Evolutionary conservation across 2,888 invertebrate genomes (phyloP), one percentile per base, ranked within the genome.

Genomic region (Caenorhabditis japonica): DNA sequence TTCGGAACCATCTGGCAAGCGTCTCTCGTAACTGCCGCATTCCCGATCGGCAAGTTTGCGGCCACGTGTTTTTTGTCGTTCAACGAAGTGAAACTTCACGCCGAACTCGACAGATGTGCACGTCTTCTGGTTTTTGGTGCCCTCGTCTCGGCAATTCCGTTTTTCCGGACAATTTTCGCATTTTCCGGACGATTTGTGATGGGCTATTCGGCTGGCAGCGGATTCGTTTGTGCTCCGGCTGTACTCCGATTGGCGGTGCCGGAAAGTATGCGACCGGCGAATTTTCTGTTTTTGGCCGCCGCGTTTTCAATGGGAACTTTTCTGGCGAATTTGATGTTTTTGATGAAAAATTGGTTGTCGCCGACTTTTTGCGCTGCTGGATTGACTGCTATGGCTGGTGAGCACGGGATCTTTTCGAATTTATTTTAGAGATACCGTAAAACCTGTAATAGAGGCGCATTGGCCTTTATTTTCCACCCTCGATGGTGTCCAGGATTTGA

Each of bases 191-290:
- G 82, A 15, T 74, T 82, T 34, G 33, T 80, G 8, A 76, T 82
- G 60, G 82, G 82, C 10, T 79, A 69, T 27, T 80, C 80, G 0
- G 76, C 82, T 4, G 82, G 82, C 5, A 70, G 75, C n/a, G 82
- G 80, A 8, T 82, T 82, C 56, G 76, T 82, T 3, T 77, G 77
- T 59, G 79, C 82, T n/a, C 79, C 80, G 3, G 75, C 73, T 3
- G 66, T 78, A 19, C 68, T 80, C 8, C 66, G 70, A 8, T 17
- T 70, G 19, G 46, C 72, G 23, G 66, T 78, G n/a, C 75, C 75
- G 12, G 69, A 61, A n/a, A 47, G 52, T 12, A 36, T 60, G 34
- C 52, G 77, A 1, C 75, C 77, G 0, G 19, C 70, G 1, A 72
- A 78, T 33, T 78, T 78, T 38, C 44, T 78, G 17, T 72, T 75